These are phyloP conservation scores for Crotophaga sulcirostris DNA, from an alignment of 2,113 vertebrate genomes.

Conservation along the genomic window DNA sequence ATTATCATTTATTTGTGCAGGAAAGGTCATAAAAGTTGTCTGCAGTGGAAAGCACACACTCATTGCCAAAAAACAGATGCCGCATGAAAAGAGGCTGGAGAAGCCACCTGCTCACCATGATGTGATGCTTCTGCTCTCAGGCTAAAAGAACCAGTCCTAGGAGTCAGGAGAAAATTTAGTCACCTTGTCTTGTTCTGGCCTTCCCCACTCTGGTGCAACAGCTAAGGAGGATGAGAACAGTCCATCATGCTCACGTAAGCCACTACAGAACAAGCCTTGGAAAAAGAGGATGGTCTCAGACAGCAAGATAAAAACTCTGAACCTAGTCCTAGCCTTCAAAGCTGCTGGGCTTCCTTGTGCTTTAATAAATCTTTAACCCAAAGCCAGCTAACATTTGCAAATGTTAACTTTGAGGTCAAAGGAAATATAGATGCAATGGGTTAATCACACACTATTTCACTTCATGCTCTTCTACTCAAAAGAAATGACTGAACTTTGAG, in stretches of 20 bases:
- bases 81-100: background rate
- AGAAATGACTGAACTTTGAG: background rate
- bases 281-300: background rate
- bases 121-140: background rate
- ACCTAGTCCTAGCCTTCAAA: background rate
- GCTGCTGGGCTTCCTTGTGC: background rate
- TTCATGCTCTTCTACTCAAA: background rate
- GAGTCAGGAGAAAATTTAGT: background rate
- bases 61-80: background rate
- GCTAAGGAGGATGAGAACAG: background rate
- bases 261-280: background rate
- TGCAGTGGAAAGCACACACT: background rate
- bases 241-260: background rate
- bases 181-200: background rate
- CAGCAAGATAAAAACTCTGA: background rate
- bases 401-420: conserved; percentile 33
- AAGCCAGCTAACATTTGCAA: background rate
- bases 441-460: background rate
- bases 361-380: conserved; percentile 50
- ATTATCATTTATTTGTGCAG: conserved; percentile 55
- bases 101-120: background rate
- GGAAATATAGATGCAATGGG: background rate
- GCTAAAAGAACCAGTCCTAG: background rate
- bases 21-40: conserved; percentile 22
- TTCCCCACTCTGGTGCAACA: background rate